Conservation (phyloP, 2,888 invertebrate genomes). For the Rotaria magnacalcarata region DNA sequence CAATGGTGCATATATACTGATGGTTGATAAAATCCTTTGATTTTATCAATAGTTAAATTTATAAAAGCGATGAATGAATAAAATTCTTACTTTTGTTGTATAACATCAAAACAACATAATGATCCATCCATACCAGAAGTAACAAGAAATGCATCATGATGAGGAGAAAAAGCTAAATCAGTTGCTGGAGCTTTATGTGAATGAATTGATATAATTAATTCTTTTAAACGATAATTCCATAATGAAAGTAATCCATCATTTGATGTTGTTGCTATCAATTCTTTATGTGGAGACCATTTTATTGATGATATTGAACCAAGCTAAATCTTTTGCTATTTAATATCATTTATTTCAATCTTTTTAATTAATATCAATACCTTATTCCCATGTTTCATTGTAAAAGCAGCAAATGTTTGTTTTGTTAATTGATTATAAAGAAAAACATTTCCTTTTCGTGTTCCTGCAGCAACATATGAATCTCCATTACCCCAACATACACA, state of each 20-base stretch:
- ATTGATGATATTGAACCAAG: background rate
- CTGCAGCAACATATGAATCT: background rate
- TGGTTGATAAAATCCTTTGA: background rate
- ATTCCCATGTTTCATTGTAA: slow-evolving; percentile 2
- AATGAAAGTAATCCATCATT: slow-evolving; percentile 4
- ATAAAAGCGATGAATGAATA: background rate
- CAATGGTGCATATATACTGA: background rate
- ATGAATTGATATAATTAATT: background rate
- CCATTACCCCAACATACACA: slow-evolving; percentile 17
- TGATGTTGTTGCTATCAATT: slow-evolving; percentile 14
- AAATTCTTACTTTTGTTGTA: background rate
- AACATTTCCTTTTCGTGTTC: slow-evolving; percentile 11
- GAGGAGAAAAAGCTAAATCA: slow-evolving; percentile 16
- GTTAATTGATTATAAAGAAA: slow-evolving; percentile 30
- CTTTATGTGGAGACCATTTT: slow-evolving; percentile 35
- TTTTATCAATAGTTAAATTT: no score
- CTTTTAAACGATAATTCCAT: slow-evolving; percentile 36
- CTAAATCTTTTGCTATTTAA: background rate
- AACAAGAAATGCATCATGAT: slow-evolving; percentile 16
- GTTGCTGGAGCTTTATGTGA: slow-evolving; percentile 29
- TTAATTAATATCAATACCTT: background rate
- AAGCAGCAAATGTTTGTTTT: slow-evolving; percentile 27
- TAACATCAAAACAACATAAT: slow-evolving; percentile 1
- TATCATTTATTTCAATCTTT: no score
- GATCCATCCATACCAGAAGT: slow-evolving; percentile 1